Evolutionary conservation across 2,888 invertebrate species (phyloP).

Genomic region (Antheraea assamensis): DNA sequence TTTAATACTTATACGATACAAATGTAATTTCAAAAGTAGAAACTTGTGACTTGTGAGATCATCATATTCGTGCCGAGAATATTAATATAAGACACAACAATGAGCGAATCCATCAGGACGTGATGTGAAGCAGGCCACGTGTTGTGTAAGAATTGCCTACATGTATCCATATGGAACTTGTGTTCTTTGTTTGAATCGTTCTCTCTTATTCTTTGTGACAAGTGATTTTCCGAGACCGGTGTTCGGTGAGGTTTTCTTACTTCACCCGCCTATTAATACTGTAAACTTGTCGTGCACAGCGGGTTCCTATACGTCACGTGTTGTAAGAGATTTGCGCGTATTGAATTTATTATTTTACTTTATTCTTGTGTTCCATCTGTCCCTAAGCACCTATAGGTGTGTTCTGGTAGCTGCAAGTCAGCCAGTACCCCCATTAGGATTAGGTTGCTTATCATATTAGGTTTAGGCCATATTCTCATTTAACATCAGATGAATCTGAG

Average conservation of each 20-base stretch:
- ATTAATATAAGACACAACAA: slow-evolving; percentile 31
- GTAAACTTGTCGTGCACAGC: slow-evolving; percentile 39
- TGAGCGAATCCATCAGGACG: slow-evolving; percentile 29
- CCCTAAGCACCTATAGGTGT: not conserved
- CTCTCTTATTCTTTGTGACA: not conserved
- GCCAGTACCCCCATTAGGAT: too few species aligned
- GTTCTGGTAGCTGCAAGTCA: too few species aligned
- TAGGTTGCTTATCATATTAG: too few species aligned
- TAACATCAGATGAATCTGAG: too few species aligned
- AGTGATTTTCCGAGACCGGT: not conserved
- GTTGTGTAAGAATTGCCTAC: slow-evolving; percentile 34
- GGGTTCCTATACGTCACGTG: not conserved
- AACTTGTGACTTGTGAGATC: slow-evolving; percentile 45
- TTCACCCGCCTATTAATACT: slow-evolving; percentile 52
- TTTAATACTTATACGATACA: not conserved
- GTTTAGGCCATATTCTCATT: too few species aligned
- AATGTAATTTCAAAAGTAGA: slow-evolving; percentile 28
- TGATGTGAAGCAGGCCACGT: slow-evolving; percentile 46
- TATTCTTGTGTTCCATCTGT: not conserved
- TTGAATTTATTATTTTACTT: not conserved
- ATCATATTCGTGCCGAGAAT: slow-evolving; percentile 41
- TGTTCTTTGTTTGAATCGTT: not conserved
- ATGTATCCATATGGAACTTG: not conserved
- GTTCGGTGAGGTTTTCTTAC: slow-evolving; percentile 48
- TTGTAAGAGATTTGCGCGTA: not conserved